phyloP scores from a whole-genome alignment of 2,113 vertebrate genomes.

The Burhinus oedicnemus region DNA sequence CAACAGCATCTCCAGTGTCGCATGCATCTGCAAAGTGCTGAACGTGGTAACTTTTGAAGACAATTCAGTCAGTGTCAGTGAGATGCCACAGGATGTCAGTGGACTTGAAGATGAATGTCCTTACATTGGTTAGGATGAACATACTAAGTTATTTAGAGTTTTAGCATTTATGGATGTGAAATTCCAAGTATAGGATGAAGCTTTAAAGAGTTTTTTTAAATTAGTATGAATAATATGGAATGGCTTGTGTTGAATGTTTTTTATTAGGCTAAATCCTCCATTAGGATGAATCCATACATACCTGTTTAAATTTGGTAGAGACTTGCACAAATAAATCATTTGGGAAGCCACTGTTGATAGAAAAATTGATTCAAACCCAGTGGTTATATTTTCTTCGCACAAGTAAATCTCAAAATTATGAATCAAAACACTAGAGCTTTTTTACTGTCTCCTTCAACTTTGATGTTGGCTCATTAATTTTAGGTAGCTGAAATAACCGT shows the following conservation, averaged over 20 bases:
- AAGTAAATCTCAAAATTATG: background rate
- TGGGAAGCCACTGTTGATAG: background rate
- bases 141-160: background rate
- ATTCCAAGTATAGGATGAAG: background rate
- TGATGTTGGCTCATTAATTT: background rate
- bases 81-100: background rate
- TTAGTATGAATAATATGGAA: background rate
- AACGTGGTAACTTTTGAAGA: background rate
- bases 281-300: background rate
- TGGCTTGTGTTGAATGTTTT: background rate
- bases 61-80: background rate
- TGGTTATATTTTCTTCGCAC: background rate
- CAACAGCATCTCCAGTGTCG: background rate
- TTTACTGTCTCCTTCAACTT: background rate
- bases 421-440: background rate
- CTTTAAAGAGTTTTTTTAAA: background rate
- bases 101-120: background rate
- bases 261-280: background rate
- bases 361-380: background rate
- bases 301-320: background rate
- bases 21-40: background rate
- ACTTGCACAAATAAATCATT: background rate
- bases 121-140: background rate
- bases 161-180: background rate
- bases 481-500: background rate